Evolutionary conservation across 2,113 vertebrate species (phyloP).

Genomic region (Hippocampus mohnikei): DNA sequence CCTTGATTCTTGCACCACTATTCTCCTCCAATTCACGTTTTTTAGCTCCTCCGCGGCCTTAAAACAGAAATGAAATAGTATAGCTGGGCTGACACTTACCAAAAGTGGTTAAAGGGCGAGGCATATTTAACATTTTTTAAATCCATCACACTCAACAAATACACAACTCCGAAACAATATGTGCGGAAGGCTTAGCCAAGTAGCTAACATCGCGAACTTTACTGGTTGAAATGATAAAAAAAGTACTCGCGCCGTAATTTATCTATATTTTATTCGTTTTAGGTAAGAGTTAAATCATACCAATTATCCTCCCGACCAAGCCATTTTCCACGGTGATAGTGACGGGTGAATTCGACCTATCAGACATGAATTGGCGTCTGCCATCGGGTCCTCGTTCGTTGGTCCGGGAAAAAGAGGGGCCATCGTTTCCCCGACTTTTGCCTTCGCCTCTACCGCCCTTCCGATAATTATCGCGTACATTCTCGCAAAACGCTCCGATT

Average conservation of each 20-base stretch:
- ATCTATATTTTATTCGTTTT: background rate
- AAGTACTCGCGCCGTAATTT: background rate
- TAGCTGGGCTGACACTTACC: background rate
- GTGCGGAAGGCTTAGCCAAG: background rate
- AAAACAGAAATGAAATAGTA: background rate
- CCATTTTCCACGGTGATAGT: constrained; percentile 70
- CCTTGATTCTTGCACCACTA: constrained; percentile 85
- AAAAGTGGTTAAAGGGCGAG: background rate
- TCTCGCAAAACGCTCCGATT: background rate
- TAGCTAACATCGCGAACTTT: background rate
- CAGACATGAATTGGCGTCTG: background rate
- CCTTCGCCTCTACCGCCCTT: background rate
- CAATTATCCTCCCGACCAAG: constrained; percentile 77
- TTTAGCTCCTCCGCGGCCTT: constrained; percentile 86
- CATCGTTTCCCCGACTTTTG: background rate
- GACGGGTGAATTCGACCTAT: constrained; percentile 33
- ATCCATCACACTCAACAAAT: too few relatives aligned
- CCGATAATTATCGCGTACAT: background rate
- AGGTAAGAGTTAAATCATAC: constrained; percentile 51
- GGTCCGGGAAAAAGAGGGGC: background rate
- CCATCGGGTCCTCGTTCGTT: background rate
- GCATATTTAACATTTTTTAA: background rate
- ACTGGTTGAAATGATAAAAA: background rate
- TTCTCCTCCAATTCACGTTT: constrained; percentile 84
- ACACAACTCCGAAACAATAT: too few relatives aligned